Evolutionary conservation across 2,888 invertebrate species (phyloP).

Genomic region (Polydesmus complanatus): DNA sequence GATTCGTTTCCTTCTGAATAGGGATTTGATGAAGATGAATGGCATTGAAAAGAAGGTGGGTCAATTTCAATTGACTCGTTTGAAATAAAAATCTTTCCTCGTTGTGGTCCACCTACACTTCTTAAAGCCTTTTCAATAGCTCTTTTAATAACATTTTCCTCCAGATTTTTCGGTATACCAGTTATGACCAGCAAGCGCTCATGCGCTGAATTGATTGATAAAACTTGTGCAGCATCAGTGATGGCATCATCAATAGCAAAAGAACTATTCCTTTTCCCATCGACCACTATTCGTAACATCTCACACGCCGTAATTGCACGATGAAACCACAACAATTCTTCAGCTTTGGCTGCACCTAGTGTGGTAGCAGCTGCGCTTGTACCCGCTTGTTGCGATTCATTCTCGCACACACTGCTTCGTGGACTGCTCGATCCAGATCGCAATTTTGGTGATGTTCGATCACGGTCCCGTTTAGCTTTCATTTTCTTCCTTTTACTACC

Average conservation of each 20-base stretch:
- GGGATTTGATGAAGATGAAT: not conserved
- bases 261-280: conserved; percentile 23
- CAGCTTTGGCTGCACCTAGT: conserved; percentile 21
- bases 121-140: conserved; percentile 26
- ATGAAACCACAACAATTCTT: conserved; percentile 31
- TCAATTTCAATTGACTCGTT: conserved; percentile 20
- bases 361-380: not conserved
- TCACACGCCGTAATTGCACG: conserved; percentile 28
- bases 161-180: conserved; percentile 27
- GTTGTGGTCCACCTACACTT: conserved; percentile 27
- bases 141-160: conserved; percentile 23
- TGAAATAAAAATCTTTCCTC: conserved; percentile 27
- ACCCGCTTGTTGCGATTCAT: conserved; percentile 11
- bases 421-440: conserved; percentile 16
- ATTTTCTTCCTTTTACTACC: conserved; percentile 29
- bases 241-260: conserved; percentile 26
- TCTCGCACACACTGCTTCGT: conserved; percentile 14
- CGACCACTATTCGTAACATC: conserved; percentile 27
- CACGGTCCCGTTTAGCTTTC: conserved; percentile 26
- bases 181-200: conserved; percentile 28
- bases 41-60: not conserved
- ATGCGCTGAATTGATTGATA: conserved; percentile 25
- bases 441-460: conserved; percentile 15
- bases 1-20: not conserved
- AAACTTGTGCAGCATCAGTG: conserved; percentile 25